Evolutionary conservation across 2,797 vertebrate genomes (phyloP).

Genomic region (Channallabes apus): DNA sequence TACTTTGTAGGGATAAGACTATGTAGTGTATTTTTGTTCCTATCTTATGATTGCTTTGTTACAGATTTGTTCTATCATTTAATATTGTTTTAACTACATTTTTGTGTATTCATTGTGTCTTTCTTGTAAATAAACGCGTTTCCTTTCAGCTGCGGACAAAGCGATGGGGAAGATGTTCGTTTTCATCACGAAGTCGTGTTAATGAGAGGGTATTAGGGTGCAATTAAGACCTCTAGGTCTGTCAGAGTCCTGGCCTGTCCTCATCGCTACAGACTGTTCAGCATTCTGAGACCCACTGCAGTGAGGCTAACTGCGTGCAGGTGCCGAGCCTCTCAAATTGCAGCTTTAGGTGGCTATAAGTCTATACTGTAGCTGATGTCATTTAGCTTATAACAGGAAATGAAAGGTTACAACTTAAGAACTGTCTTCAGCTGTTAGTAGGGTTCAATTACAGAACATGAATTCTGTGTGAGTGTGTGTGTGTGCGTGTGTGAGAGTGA

Average conservation of each 20-base stretch:
- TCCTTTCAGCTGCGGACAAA: conserved; percentile 17
- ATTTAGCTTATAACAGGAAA: conserved; percentile 72
- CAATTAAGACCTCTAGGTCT: conserved; percentile 57
- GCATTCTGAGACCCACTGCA: conserved; percentile 59
- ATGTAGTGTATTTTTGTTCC: neutral
- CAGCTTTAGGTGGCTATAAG: conserved; percentile 63
- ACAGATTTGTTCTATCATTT: neutral
- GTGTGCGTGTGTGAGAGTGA: neutral
- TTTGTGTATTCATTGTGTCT: conserved; percentile 26
- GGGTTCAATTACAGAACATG: conserved; percentile 61
- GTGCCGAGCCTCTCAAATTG: conserved; percentile 74
- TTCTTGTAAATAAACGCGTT: conserved; percentile 21
- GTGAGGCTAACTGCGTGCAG: conserved; percentile 73
- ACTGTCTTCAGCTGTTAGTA: conserved; percentile 52
- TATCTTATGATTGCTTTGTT: neutral
- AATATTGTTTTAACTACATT: neutral
- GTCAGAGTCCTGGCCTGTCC: conserved; percentile 50
- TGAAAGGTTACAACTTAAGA: conserved; percentile 67
- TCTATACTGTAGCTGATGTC: conserved; percentile 55
- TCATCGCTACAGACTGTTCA: conserved; percentile 44
- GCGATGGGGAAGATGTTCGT: conserved; percentile 34
- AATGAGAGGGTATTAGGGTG: conserved; percentile 54
- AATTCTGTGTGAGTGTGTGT: conserved; percentile 32
- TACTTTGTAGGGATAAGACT: neutral
- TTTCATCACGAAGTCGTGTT: conserved; percentile 58